phyloP scores from a whole-genome alignment of 2,113 vertebrate species.

The Geococcyx californianus region DNA sequence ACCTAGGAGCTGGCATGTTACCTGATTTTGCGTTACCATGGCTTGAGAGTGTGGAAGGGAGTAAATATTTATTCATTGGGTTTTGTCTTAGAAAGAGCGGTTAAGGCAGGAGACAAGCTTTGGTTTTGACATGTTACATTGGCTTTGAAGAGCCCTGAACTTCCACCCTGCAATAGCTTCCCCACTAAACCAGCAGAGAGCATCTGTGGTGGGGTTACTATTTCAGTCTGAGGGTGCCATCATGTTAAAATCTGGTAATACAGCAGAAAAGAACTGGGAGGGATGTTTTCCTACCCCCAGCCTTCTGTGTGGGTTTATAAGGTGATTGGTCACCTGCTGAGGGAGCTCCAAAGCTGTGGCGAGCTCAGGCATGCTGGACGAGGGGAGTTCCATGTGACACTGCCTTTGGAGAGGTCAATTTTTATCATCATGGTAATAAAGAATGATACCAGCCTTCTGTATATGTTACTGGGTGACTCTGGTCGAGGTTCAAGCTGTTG shows the following conservation, averaged over 20 bases:
- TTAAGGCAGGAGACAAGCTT: not conserved
- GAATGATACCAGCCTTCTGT: not conserved
- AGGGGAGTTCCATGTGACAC: too few species aligned
- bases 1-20: not conserved
- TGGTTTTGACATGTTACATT: not conserved
- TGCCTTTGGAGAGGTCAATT: not conserved
- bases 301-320: not conserved
- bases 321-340: not conserved
- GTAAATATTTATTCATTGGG: not conserved
- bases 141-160: not conserved
- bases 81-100: not conserved
- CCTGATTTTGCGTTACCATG: not conserved
- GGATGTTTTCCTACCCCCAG: not conserved
- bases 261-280: not conserved
- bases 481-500: not conserved
- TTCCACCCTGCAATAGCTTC: not conserved
- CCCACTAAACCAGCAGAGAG: not conserved
- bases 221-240: not conserved
- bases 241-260: not conserved
- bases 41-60: accelerated
- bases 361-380: not conserved
- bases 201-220: not conserved
- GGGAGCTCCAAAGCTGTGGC: not conserved
- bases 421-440: not conserved
- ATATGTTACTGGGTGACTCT: not conserved